These are phyloP conservation scores for Cyphotilapia sp. DNA, from an alignment of 2,113 vertebrate genomes.

Conservation along the genomic window DNA sequence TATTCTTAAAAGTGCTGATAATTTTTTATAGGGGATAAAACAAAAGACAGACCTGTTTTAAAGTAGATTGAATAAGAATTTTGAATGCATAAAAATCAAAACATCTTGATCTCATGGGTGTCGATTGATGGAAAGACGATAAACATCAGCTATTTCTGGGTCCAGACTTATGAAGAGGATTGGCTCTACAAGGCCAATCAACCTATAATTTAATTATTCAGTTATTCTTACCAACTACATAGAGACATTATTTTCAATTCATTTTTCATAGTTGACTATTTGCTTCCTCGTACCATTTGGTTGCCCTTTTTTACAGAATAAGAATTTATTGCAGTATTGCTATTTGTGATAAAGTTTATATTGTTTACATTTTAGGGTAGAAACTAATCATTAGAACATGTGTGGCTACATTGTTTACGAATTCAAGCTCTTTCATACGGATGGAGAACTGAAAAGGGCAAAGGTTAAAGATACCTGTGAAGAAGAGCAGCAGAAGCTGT, in stretches of 20 bases:
- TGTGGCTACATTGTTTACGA: neutral
- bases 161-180: neutral
- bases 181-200: neutral
- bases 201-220: neutral
- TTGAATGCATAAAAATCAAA: neutral
- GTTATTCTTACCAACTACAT: neutral
- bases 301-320: neutral
- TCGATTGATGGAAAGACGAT: neutral
- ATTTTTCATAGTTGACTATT: neutral
- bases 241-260: neutral
- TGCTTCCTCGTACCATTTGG: neutral
- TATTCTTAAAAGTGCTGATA: neutral
- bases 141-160: neutral
- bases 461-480: constrained; percentile 94
- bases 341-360: neutral
- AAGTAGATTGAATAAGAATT: neutral
- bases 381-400: neutral
- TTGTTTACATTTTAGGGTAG: neutral
- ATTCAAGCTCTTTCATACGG: constrained; percentile 66
- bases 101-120: neutral
- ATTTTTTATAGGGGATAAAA: neutral
- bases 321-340: neutral
- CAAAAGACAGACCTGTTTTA: neutral
- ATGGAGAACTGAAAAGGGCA: constrained; percentile 88
- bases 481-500: constrained; percentile 95